phyloP scores from a whole-genome alignment of 2,113 vertebrate species.

The human region DNA sequence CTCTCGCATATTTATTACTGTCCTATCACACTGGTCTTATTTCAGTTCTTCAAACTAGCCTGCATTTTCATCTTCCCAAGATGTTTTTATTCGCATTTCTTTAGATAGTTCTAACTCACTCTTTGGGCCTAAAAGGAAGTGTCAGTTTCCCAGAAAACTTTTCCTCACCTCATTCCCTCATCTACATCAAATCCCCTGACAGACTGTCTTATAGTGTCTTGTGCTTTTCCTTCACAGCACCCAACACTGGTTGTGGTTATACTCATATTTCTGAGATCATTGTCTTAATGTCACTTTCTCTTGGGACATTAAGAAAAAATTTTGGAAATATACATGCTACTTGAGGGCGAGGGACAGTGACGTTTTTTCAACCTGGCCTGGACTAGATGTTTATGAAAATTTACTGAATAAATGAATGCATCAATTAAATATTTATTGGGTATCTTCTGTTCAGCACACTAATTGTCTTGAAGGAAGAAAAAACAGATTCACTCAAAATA shows the following conservation, averaged over 20 bases:
- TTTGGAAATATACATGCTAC: not conserved
- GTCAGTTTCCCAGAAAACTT: not conserved
- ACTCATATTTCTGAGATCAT: not conserved
- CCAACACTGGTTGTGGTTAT: not conserved
- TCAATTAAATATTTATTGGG: not conserved
- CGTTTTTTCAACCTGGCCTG: not conserved
- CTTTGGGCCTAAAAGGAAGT: not conserved
- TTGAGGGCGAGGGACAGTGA: not conserved
- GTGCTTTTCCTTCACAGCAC: not conserved
- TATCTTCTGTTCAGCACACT: not conserved
- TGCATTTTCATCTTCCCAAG: not conserved
- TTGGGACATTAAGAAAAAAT: not conserved
- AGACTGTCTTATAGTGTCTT: not conserved
- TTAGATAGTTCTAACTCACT: not conserved
- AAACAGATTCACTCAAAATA: constrained; percentile 1
- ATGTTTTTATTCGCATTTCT: not conserved
- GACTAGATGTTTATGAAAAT: not conserved
- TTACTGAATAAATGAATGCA: not conserved
- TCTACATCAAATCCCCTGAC: not conserved
- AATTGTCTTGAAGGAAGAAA: constrained; percentile 9
- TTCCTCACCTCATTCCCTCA: not conserved
- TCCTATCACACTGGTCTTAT: not conserved
- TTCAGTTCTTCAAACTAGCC: not conserved
- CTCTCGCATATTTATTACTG: not conserved
- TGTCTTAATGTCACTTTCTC: not conserved